Base-by-base conservation (phyloP, 2,797 vertebrate species). In the Alauda arvensis region DNA sequence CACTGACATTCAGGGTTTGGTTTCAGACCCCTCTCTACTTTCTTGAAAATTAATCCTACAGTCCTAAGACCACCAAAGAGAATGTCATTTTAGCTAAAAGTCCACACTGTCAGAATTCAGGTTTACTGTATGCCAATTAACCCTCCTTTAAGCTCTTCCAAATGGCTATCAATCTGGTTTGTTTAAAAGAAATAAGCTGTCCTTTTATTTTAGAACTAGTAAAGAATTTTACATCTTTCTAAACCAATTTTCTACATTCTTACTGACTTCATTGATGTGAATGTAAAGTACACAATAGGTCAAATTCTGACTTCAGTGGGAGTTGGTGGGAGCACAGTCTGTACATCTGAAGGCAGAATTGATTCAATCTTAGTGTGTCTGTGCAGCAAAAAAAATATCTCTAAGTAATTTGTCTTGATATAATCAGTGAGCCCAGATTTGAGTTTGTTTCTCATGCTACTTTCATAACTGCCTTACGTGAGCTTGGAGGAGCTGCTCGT, bases 71-170 rank as follows among this genome's bases (percentile, higher is more conserved):
- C 93, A 94, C 94, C 90, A 90, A 70, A 93, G 91, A 74, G 49
- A 94, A 92, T 62, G 71, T 79, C 74, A 85, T 91, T 92, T 94
- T 77, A 93, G 56, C 61, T 90, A 77, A 82, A 90, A 91, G 91
- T 90, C 80, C 74, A 33, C 34, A 51, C 67, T 78, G 55, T 87
- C 85, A 90, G 75, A 94, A 90, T 85, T 90, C 74, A 79, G 70
- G 26, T 85, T 93, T 93, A 85, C 90, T 89, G 77, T 94, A 89
- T 89, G 74, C 65, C 90, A 90, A 77, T 94, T 92, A 91, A 85
- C 77, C 57, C 29, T 90, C 77, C 34, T 88, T 90, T 93, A 91
- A 93, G 77, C 66, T 88, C 85, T 92, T 93, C 85, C 83, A 94
- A 94, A 88, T 88, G 89, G 62, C 83, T 88, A 79, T 91, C 89